Evolutionary conservation across 2,888 invertebrate species (phyloP), one percentile per base, ranked within the genome.

Genomic region (Ecliptopera silaceata): DNA sequence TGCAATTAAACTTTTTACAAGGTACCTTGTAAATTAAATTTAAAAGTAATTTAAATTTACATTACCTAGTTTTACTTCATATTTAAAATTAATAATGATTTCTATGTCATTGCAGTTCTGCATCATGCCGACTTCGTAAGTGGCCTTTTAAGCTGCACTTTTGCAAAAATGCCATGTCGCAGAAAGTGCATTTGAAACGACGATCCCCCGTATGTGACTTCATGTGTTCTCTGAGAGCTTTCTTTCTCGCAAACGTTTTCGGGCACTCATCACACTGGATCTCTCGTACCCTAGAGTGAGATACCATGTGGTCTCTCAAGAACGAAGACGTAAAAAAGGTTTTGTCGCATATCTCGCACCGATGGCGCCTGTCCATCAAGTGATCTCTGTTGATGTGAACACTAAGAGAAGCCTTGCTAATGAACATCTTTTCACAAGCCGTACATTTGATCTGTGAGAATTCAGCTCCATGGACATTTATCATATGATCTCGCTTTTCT

Each of bases 351-450:
- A 60, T n/a, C 0, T 60, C 29, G 17, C 81, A 81, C 36, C 66
- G 64, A 49, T 72, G 70, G 0, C 64, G 57, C 15, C 75, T 67
- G 42, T 80, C 75, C 65, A 78, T 70, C 31, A 88, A 70, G 45
- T 88, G 89, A 2, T 83, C 71, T 8, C 70, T 61, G 39, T 72
- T 74, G 3, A 69, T 69, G 49, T 80, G 81, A 0, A 64, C 59
- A 2, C 66, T 69, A 17, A 78, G 56, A 1, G 59, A 56, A 11
- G 63, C 68, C 12, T 64, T 63, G 8, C 61, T 70, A 0, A 49
- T 53, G 36, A 76, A 81, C 6, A 57, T 51, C 31, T 68, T 72
- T 1, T 80, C 74, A 52, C 80, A 82, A 2, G 79, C 79, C 0
- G 65, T 48, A 46, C 79, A 80, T 34, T 69, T 67, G 3, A 63